Percentiles rank a stretch among this genome's conserved stretches.
phyloP scores from a whole-genome alignment of 2,113 vertebrate species.

The Alouatta palliata region DNA sequence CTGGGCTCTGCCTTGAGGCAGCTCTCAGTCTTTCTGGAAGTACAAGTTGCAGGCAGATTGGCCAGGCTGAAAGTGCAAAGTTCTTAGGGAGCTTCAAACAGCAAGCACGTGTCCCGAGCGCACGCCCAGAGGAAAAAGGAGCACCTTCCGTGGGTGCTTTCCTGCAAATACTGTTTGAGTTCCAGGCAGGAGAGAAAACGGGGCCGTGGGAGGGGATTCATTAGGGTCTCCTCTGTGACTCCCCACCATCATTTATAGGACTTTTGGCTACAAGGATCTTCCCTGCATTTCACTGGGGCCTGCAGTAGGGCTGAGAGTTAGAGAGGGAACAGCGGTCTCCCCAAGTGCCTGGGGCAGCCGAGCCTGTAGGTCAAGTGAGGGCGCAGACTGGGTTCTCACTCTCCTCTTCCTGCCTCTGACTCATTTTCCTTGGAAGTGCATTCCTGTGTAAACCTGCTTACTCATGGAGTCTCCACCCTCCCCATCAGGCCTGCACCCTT shows the following conservation, averaged over 20 bases:
- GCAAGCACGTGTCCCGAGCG: not conserved
- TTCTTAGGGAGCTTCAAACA: not conserved
- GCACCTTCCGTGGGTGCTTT: not conserved
- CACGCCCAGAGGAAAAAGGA: no score
- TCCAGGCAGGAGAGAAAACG: not conserved
- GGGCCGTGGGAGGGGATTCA: not conserved
- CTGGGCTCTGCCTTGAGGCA: not conserved
- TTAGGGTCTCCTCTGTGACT: no score
- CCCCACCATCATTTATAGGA: not conserved
- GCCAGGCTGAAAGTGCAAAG: not conserved
- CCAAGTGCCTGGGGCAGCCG: not conserved
- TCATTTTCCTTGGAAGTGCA: conserved; percentile 39
- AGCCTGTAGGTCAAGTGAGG: not conserved
- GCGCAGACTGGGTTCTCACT: not conserved
- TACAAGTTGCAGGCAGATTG: not conserved
- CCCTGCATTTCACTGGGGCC: not conserved
- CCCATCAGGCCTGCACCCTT: not conserved
- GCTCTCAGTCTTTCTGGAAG: not conserved
- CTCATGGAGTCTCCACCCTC: not conserved
- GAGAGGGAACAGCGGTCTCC: not conserved
- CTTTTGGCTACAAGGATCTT: not conserved
- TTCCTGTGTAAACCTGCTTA: conserved; percentile 8
- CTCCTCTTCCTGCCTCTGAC: conserved; percentile 55
- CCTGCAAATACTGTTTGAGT: not conserved
- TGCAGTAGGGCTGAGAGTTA: not conserved